Evolutionary conservation across 2,888 invertebrate species (phyloP).

Genomic region (Heteropelma amictum): DNA sequence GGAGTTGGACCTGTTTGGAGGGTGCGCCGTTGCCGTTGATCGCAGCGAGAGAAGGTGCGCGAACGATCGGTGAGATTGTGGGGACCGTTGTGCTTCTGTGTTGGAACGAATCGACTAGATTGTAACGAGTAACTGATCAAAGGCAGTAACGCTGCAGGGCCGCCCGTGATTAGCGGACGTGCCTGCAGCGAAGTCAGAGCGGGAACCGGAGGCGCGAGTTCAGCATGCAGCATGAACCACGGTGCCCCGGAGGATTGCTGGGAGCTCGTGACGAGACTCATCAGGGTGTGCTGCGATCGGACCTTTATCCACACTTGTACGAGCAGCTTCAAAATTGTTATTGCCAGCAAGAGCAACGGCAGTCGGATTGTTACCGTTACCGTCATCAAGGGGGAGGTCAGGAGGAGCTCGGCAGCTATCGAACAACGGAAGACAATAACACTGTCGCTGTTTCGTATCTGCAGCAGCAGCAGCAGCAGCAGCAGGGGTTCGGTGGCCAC

Average conservation of each 20-base stretch:
- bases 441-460: background rate
- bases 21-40: background rate
- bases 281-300: slow-evolving; percentile 67
- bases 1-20: background rate
- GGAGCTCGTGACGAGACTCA: slow-evolving; percentile 75
- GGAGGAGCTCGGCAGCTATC: background rate
- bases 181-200: slow-evolving; percentile 56
- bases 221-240: slow-evolving; percentile 78
- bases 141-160: slow-evolving; percentile 46
- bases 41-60: background rate
- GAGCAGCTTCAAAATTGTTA: slow-evolving; percentile 23
- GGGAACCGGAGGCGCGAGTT: slow-evolving; percentile 59
- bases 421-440: background rate
- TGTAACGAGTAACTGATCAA: slow-evolving; percentile 25
- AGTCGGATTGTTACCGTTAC: background rate
- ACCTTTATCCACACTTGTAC: slow-evolving; percentile 37
- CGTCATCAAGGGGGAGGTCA: background rate
- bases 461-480: slow-evolving; percentile 1
- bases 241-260: slow-evolving; percentile 70
- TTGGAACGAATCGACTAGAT: background rate
- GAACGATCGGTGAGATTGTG: background rate
- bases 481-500: slow-evolving; percentile 42
- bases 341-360: slow-evolving; percentile 10
- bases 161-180: slow-evolving; percentile 54
- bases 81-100: background rate